Evolutionary conservation across 2,888 invertebrate species (phyloP).

Genomic region (Pammene aurita): DNA sequence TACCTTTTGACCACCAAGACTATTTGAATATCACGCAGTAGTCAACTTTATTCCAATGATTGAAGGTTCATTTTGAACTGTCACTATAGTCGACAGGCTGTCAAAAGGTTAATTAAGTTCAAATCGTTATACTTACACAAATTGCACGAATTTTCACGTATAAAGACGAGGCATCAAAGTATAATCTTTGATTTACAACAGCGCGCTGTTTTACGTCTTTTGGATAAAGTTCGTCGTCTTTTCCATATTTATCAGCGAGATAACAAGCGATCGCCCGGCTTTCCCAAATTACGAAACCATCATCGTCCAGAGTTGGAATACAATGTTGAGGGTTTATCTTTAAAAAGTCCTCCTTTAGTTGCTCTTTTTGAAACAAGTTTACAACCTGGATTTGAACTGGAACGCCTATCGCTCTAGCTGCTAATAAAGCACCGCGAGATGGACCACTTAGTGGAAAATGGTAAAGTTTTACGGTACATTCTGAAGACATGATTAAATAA

Average conservation of each 20-base stretch:
- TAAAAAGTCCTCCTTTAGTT: constrained; percentile 80
- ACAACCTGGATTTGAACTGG: constrained; percentile 78
- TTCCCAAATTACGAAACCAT: constrained; percentile 86
- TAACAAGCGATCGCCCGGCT: constrained; percentile 86
- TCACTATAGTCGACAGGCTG: too few species aligned
- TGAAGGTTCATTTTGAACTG: too few species aligned
- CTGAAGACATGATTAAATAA: constrained; percentile 43
- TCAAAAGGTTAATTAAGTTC: too few species aligned
- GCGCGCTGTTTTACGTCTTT: constrained; percentile 82
- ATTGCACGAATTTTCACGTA: constrained; percentile 85
- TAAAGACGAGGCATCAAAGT: constrained; percentile 85
- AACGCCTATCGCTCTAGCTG: constrained; percentile 82
- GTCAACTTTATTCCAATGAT: too few species aligned
- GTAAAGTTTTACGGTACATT: constrained; percentile 74
- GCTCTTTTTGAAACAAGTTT: constrained; percentile 84
- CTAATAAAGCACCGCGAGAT: constrained; percentile 84
- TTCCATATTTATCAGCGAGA: constrained; percentile 84
- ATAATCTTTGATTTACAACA: constrained; percentile 84
- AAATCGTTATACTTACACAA: constrained; percentile 73
- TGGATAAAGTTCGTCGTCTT: constrained; percentile 84
- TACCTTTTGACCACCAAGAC: too few species aligned
- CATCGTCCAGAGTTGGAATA: constrained; percentile 87
- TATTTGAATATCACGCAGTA: too few species aligned
- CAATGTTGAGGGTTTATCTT: constrained; percentile 87
- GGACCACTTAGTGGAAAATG: constrained; percentile 85